A percentile compares a stretch with the other conserved stretches of the same genome.
These are phyloP conservation scores for Ctenomys sociabilis DNA, from an alignment of 2,113 vertebrate species.

Conservation along the genomic window DNA sequence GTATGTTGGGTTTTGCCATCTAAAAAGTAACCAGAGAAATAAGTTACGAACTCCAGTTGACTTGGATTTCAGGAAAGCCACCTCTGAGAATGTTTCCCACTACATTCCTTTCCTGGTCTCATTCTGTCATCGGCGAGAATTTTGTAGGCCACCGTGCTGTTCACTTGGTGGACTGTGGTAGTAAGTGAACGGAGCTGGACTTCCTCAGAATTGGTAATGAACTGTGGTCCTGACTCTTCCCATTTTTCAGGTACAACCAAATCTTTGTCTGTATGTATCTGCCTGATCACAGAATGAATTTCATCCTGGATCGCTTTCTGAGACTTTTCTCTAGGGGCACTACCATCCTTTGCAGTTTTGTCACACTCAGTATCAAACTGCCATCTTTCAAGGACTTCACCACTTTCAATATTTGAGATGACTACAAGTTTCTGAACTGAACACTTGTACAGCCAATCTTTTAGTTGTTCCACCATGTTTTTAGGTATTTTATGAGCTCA, in stretches of 20 bases:
- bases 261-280: constrained; percentile 97
- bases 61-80: constrained; percentile 48
- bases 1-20: neutral
- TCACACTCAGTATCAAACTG: constrained; percentile 98
- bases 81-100: neutral
- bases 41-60: neutral
- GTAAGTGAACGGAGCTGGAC: constrained; percentile 96
- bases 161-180: constrained; percentile 97
- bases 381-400: constrained; percentile 96
- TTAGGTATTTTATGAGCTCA: constrained; percentile 94
- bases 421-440: constrained; percentile 96
- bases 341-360: constrained; percentile 92
- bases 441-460: constrained; percentile 97
- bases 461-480: constrained; percentile 94
- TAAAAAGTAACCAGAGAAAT: constrained; percentile 27
- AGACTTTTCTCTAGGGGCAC: constrained; percentile 93
- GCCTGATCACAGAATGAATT: constrained; percentile 96
- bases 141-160: constrained; percentile 94
- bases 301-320: constrained; percentile 97
- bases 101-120: neutral
- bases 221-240: constrained; percentile 97
- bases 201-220: constrained; percentile 95
- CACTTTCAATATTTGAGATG: constrained; percentile 93
- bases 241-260: constrained; percentile 94
- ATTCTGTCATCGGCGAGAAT: constrained; percentile 70